Percentiles rank a stretch among this genome's conserved stretches.
Evolutionary conservation across 2,113 vertebrate genomes (phyloP).

Genomic region (Xenopus tropicalis): UCB_Xtro_10.0 CM004450.2:71378501-71379000

Average conservation of each 20-base stretch:
- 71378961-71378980: not conserved
- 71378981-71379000: not conserved
- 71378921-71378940: not conserved
- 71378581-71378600: not conserved
- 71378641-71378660: too few relatives aligned
- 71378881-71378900: constrained; percentile 16
- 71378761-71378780: too few relatives aligned
- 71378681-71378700: too few relatives aligned
- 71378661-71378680: too few relatives aligned
- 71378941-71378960: not conserved
- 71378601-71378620: too few relatives aligned
- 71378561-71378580: not conserved
- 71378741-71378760: too few relatives aligned
- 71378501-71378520: not conserved
- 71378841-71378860: not conserved
- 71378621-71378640: too few relatives aligned
- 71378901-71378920: constrained; percentile 4
- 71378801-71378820: too few relatives aligned
- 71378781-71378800: too few relatives aligned
- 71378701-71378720: too few relatives aligned
- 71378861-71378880: not conserved
- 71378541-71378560: not conserved
- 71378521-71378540: constrained; percentile 15
- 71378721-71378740: too few relatives aligned
- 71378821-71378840: too few relatives aligned